Evolutionary conservation across 2,888 invertebrate genomes (phyloP).

Genomic region (Stramonita haemastoma): DNA sequence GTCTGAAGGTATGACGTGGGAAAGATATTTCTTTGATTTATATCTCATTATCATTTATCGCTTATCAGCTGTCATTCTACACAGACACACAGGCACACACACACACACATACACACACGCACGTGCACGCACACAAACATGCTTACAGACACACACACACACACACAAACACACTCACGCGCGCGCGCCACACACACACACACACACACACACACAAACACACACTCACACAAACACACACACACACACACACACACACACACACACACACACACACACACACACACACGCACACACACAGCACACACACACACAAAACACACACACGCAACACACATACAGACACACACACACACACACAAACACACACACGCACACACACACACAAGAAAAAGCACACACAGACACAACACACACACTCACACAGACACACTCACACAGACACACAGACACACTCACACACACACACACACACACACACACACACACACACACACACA

Average conservation of each 20-base stretch:
- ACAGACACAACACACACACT: not conserved
- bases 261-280: not conserved
- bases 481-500: constrained; percentile 1
- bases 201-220: constrained; percentile 18
- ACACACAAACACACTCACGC: constrained; percentile 12
- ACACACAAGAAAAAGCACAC: not conserved
- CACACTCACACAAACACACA: not conserved
- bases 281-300: not conserved
- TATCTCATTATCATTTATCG: too few species aligned
- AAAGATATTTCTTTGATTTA: too few species aligned
- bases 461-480: not conserved
- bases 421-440: not conserved
- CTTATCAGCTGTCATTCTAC: too few species aligned
- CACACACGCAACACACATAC: not conserved
- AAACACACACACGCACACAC: not conserved
- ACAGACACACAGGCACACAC: not conserved
- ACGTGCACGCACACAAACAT: too few species aligned
- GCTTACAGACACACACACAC: constrained; percentile 27
- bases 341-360: not conserved
- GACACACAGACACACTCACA: not conserved
- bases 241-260: not conserved
- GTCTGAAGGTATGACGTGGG: too few species aligned
- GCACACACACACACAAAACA: not conserved
- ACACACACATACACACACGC: not conserved
- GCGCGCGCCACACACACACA: constrained; percentile 4